phyloP scores from a whole-genome alignment of 37 sponge, comb jelly and placozoan genomes.

The Spongilla lacustris region DNA sequence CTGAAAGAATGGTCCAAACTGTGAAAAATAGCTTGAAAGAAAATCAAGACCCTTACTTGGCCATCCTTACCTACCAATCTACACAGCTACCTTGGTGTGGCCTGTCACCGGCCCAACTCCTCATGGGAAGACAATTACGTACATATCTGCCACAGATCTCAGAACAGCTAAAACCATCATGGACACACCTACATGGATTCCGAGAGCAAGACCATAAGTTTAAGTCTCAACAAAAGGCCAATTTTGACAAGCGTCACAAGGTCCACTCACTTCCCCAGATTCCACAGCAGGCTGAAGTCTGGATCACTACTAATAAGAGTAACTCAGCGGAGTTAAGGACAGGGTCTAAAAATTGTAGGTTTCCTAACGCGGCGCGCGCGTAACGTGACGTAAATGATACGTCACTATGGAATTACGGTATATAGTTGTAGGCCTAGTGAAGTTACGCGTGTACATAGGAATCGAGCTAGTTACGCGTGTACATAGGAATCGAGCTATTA shows the following conservation, averaged over 20 bases:
- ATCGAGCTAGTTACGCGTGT: too few species aligned
- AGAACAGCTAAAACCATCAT: conserved; percentile 22
- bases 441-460: too few species aligned
- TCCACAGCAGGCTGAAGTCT: conserved; percentile 37
- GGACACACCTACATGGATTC: conserved; percentile 45
- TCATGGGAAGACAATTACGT: conserved; percentile 61
- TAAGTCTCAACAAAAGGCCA: conserved; percentile 34
- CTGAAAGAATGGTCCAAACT: conserved; percentile 37
- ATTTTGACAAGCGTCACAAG: conserved; percentile 44
- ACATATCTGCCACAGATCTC: conserved; percentile 17
- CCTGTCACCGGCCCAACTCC: conserved; percentile 51
- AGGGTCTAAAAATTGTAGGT: too few species aligned
- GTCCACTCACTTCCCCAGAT: conserved; percentile 1
- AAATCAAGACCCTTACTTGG: conserved; percentile 21
- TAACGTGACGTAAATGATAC: too few species aligned
- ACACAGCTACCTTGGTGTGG: conserved; percentile 66
- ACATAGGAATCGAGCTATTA: too few species aligned
- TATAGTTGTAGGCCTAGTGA: too few species aligned
- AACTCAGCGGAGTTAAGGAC: too few species aligned
- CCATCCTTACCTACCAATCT: conserved; percentile 36
- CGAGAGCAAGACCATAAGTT: neutral
- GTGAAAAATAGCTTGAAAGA: conserved; percentile 26
- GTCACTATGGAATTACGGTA: too few species aligned
- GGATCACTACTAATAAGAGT: conserved; percentile 28
- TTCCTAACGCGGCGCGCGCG: too few species aligned